Conservation (phyloP, 2,888 invertebrate genomes). For the Frankliniella fusca region DNA sequence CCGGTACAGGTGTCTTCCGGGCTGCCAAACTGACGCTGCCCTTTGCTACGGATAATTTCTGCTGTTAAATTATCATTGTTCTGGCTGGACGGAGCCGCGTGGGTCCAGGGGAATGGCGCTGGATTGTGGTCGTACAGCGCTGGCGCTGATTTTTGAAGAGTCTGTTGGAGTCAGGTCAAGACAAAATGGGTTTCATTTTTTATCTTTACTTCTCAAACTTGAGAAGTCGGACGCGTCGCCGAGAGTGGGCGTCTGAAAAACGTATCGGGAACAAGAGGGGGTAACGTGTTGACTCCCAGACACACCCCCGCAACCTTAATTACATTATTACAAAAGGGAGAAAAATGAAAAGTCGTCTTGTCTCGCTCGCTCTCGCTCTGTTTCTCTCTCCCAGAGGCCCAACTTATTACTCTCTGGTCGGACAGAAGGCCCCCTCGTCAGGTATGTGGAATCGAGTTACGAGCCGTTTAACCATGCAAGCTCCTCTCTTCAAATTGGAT, state of each 20-base stretch:
- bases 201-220: not conserved
- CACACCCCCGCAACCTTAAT: slow-evolving; percentile 12
- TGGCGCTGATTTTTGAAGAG: no score
- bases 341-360: not conserved
- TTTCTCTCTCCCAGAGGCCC: not conserved
- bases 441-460: slow-evolving; percentile 24
- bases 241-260: not conserved
- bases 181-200: no score
- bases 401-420: not conserved
- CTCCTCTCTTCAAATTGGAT: slow-evolving; percentile 18
- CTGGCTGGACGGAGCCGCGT: no score
- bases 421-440: not conserved
- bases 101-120: no score
- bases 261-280: not conserved
- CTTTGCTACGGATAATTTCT: no score
- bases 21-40: no score
- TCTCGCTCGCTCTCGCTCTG: no score
- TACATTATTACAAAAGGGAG: slow-evolving; percentile 2
- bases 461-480: slow-evolving; percentile 20
- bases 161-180: no score
- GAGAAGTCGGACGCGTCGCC: not conserved
- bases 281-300: slow-evolving; percentile 21
- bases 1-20: no score
- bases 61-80: no score
- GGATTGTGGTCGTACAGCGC: no score